Percentiles rank a stretch among this genome's conserved stretches.
Conservation (phyloP, 2,113 vertebrate genomes). For the Pygoscelis antarcticus region DNA sequence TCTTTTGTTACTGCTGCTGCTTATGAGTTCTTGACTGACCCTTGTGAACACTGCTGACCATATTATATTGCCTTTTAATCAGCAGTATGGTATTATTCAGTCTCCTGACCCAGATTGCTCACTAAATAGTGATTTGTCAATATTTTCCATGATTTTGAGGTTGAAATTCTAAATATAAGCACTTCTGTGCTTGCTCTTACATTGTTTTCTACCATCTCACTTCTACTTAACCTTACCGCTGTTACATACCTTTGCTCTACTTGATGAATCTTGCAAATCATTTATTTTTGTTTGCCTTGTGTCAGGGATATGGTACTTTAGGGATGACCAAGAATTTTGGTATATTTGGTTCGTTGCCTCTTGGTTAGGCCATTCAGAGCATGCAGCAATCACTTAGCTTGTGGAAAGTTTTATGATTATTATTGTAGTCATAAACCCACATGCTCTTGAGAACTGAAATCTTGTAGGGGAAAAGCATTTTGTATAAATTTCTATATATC, state of each 20-base stretch:
- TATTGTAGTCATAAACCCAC: background rate
- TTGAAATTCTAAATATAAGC: background rate
- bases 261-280: background rate
- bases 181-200: background rate
- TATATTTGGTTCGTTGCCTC: background rate
- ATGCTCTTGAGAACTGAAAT: background rate
- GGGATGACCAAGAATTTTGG: background rate
- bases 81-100: background rate
- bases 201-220: background rate
- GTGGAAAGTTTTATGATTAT: background rate
- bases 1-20: background rate
- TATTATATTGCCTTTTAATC: background rate
- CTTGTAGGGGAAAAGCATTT: background rate
- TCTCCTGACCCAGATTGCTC: background rate
- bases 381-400: rapidly evolving
- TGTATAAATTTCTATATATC: background rate
- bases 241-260: background rate
- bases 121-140: background rate
- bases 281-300: background rate
- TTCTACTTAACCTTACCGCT: background rate
- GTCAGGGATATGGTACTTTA: background rate
- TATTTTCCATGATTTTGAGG: background rate
- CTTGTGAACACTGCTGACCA: background rate
- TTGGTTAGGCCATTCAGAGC: background rate
- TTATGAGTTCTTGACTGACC: constrained; percentile 12